A percentile compares a stretch with the other conserved stretches of the same genome.
phyloP scores from a whole-genome alignment of 2,888 invertebrate genomes.

The Habroteleia sp. region DNA sequence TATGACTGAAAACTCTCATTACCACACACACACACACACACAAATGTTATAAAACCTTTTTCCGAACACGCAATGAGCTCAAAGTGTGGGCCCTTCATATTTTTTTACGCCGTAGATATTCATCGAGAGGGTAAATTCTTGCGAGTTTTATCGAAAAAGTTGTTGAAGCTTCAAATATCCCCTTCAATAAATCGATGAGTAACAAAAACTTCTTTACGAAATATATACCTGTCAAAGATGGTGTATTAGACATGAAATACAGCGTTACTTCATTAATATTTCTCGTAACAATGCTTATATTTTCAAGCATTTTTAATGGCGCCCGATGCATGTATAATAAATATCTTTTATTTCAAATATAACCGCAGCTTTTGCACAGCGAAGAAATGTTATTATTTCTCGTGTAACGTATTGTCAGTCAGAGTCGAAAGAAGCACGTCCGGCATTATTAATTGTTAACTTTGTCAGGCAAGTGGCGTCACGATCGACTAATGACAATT shows the following conservation, averaged over 20 bases:
- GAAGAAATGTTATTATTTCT: conserved; percentile 43
- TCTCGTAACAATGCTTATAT: conserved; percentile 23
- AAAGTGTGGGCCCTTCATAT: conserved; percentile 54
- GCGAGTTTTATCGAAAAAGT: conserved; percentile 70
- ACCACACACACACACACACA: conserved; percentile 39
- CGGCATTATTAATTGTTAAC: conserved; percentile 25
- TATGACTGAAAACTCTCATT: conserved; percentile 10
- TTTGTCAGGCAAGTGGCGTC: conserved; percentile 5
- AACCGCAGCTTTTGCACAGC: conserved; percentile 26
- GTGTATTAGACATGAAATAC: conserved; percentile 31
- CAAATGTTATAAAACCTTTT: conserved; percentile 46
- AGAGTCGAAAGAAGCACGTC: neutral
- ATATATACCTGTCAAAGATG: conserved; percentile 54
- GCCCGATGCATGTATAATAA: conserved; percentile 20
- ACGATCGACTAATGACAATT: conserved; percentile 50
- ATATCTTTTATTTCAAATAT: conserved; percentile 24
- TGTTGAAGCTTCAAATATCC: conserved; percentile 68
- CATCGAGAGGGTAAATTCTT: conserved; percentile 65
- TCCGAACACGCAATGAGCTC: conserved; percentile 28
- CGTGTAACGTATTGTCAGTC: conserved; percentile 18
- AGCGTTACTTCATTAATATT: conserved; percentile 55
- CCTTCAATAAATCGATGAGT: conserved; percentile 62
- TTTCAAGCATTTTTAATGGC: conserved; percentile 38
- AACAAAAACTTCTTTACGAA: conserved; percentile 52
- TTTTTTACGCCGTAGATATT: conserved; percentile 63